Conservation (phyloP, 2,797 vertebrate species). For the Typhlichthys subterraneus region DNA sequence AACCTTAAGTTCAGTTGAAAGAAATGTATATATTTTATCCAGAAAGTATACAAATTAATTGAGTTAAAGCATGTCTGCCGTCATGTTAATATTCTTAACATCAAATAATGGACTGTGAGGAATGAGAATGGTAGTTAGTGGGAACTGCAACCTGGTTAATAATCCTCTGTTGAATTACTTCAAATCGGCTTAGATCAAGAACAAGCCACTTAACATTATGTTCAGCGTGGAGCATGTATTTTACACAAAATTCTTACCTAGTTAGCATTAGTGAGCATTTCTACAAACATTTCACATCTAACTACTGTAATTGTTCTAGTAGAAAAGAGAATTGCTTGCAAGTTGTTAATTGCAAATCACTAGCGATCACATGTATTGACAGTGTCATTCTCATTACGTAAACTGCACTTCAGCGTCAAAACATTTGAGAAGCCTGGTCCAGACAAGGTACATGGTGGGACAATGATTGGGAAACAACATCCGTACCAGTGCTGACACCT, state of each 20-base stretch:
- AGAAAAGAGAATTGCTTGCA: no score
- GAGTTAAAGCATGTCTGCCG: no score
- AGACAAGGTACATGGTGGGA: neutral
- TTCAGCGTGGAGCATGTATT: neutral
- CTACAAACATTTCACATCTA: no score
- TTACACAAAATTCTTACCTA: neutral
- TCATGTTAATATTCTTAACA: neutral
- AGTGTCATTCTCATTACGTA: no score
- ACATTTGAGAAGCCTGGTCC: no score
- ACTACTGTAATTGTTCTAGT: no score
- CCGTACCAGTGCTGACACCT: constrained; percentile 90
- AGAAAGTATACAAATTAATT: no score
- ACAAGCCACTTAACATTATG: neutral
- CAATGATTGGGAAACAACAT: constrained; percentile 11
- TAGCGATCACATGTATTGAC: no score
- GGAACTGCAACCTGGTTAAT: neutral
- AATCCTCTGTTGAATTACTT: neutral
- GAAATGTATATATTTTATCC: no score
- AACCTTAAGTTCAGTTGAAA: neutral
- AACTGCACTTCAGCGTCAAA: no score
- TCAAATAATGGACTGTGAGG: neutral
- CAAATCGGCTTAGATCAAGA: neutral
- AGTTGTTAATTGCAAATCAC: no score
- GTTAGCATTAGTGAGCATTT: no score
- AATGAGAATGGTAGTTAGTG: neutral